Evolutionary conservation across 35 echinoderm and acorn worm genomes (phyloP), one percentile per base, ranked within the genome.

Genomic region (Heliocidaris tuberculata): DNA sequence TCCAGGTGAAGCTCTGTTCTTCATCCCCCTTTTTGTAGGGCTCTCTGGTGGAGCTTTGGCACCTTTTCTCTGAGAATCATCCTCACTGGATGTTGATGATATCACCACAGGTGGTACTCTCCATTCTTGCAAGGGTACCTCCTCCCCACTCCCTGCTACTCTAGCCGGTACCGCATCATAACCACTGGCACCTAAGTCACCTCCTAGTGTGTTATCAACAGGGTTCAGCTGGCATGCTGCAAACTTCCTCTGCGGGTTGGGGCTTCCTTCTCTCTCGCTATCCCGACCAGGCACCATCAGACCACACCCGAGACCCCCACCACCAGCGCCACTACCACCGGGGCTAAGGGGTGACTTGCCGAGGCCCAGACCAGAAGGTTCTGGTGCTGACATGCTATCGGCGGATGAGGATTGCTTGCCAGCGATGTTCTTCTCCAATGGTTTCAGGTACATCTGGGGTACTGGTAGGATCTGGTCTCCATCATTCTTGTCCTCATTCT

Each of bases 121-220:
- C 91, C 91, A 93, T 59, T 93, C 91, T 13, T 93, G 91, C 29
- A 93, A 59, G 31, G 91, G 91, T 59, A 93, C 91, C 91, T 93
- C 91, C 24, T 93, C 91, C 17, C 48, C 49, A 50, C 91, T 21
- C 48, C 29, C 50, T 30, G 50, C 19, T 30, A 19, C 91, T 13
- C 91, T n/a, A 27, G 50, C n/a, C 6, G 91, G 50, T 48, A 50
- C 47, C n/a, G 31, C 91, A 93, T 93, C 91, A 93, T 93, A 59
- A 59, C 48, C 49, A 93, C 47, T 48, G 48, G 48, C 50, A 11
- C 91, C 91, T 10, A 48, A 13, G 48, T 93, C 91, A 93, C 29
- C 91, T 48, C 48, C 48, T 13, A 16, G 50, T 4, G 48, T 93
- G 27, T 59, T 93, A 13, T 59, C 91, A 17, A 59, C 29, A 48